A percentile compares a stretch with the other conserved stretches of the same genome.
Evolutionary conservation across 2,113 vertebrate genomes (phyloP).

Genomic region (Mormoops blainvillei): DNA sequence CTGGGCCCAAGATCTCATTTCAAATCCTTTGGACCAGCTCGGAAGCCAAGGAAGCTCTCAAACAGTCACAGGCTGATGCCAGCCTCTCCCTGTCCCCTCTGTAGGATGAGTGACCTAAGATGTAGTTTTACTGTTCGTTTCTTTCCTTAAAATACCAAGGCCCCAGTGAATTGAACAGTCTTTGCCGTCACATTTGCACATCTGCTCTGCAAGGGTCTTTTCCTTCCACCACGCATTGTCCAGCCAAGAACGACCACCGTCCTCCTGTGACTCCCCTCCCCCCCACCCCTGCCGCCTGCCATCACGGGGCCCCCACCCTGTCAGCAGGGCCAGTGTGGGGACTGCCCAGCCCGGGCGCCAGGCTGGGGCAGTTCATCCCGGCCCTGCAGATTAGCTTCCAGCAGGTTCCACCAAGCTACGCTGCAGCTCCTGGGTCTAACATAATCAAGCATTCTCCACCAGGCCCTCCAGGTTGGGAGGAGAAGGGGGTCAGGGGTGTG

Average conservation of each 20-base stretch:
- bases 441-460: background rate
- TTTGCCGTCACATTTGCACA: background rate
- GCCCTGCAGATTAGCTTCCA: background rate
- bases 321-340: background rate
- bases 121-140: background rate
- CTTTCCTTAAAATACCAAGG: background rate
- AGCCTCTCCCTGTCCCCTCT: background rate
- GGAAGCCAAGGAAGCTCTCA: background rate
- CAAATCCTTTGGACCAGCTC: background rate
- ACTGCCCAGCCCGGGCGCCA: background rate
- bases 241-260: background rate
- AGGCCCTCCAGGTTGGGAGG: background rate
- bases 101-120: background rate
- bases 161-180: background rate
- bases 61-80: background rate
- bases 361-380: background rate
- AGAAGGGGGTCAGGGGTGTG: background rate
- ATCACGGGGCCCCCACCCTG: background rate
- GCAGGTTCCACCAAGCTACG: background rate
- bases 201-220: background rate
- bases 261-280: background rate
- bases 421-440: background rate
- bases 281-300: rapidly evolving
- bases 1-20: background rate
- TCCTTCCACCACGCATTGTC: too few relatives aligned